Conservation (phyloP, 2,113 vertebrate genomes). For the Colius striatus region DNA sequence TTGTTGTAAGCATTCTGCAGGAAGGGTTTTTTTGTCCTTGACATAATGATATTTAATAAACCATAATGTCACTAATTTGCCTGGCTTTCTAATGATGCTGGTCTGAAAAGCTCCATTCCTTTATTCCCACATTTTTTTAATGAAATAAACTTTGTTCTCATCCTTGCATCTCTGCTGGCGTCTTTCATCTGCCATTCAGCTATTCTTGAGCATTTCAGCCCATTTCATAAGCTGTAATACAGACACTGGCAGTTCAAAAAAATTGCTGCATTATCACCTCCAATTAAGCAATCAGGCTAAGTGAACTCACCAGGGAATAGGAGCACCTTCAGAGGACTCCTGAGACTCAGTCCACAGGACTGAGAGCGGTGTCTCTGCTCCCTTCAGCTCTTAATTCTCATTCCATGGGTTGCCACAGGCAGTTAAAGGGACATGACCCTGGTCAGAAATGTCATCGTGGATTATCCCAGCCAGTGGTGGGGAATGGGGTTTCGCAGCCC, state of each 20-base stretch:
- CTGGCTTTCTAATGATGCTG: background rate
- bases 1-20: background rate
- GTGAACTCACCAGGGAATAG: background rate
- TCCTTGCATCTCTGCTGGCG: background rate
- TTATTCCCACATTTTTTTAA: background rate
- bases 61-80: conserved; percentile 31
- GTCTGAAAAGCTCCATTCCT: background rate
- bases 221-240: background rate
- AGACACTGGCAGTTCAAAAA: background rate
- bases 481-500: background rate
- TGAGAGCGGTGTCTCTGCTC: background rate
- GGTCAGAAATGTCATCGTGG: background rate
- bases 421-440: accelerated
- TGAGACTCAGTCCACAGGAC: too few species aligned
- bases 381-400: background rate
- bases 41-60: conserved; percentile 32
- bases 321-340: background rate
- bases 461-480: background rate
- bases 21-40: background rate
- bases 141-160: conserved; percentile 10
- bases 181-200: background rate
- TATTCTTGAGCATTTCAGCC: background rate
- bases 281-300: conserved; percentile 20
- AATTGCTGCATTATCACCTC: background rate
- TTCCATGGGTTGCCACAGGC: background rate